A percentile compares a stretch with the other conserved stretches of the same genome.
Conservation (phyloP, 37 sponge, comb jelly and placozoan species). For the Dysidea cf. avara region DNA sequence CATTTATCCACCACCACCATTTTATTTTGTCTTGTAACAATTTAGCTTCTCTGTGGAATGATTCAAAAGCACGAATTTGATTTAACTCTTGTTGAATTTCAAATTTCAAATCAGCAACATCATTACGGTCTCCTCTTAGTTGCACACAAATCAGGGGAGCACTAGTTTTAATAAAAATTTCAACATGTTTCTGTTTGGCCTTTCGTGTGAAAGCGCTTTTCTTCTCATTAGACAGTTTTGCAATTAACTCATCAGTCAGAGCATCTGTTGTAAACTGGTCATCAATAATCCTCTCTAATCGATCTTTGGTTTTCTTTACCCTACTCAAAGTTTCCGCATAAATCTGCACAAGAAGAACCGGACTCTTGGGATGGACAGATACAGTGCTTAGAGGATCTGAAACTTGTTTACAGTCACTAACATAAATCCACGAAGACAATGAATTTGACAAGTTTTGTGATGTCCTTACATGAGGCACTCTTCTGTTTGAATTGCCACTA, state of each 20-base stretch:
- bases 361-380: no score
- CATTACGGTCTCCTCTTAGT: constrained; percentile 24
- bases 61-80: not conserved
- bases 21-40: constrained; percentile 10
- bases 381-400: no score
- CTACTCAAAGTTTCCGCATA: constrained; percentile 23
- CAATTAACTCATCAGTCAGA: constrained; percentile 21
- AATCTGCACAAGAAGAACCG: no score
- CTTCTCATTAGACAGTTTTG: not conserved
- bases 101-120: no score
- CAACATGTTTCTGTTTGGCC: constrained; percentile 9
- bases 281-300: constrained; percentile 1
- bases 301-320: constrained; percentile 9
- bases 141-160: not conserved
- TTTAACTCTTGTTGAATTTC: constrained; percentile 6
- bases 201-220: not conserved
- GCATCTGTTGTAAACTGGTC: constrained; percentile 11
- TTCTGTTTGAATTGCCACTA: no score
- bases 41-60: constrained; percentile 13
- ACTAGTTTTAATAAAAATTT: constrained; percentile 24
- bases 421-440: no score
- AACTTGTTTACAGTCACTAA: no score
- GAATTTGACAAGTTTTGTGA: no score
- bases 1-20: constrained; percentile 27
- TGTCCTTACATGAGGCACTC: no score